Base-by-base conservation (phyloP, 2,113 vertebrate species). In the Collichthys lucidus region DNA sequence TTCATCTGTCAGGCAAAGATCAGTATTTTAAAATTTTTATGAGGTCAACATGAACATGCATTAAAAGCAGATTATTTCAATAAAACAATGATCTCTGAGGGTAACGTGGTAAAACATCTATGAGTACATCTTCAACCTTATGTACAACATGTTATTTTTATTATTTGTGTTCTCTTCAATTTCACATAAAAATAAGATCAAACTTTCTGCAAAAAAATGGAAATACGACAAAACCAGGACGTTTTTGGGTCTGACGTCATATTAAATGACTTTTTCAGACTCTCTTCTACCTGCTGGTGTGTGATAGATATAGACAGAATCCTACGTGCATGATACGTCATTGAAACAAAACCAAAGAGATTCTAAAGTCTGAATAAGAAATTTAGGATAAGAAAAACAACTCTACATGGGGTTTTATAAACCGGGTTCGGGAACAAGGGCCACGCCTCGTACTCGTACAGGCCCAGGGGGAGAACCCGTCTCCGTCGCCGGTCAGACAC, bases 251-350 rank as follows among this genome's bases (percentile, higher is more conserved):
- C 4, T 88, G 53, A 92, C 0, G 83, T 77, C 6, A 89, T 80
- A 10, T 42, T 42, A 19, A 94, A 94, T 16, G 82, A 79, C 12
- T 82, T 61, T 53, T 91, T 80, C 5, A 95, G 5, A 40, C 94
- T 92, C 5, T 65, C 10, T 55, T 90, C n/a, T 44, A 94, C 94
- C 31, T 93, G 49, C 2, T 68, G 0, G 1, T 16, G 3, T 40
- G 42, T 83, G 9, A 95, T 91, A 0, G 0, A 0, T 29, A 4
- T 29, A 29, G 29, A 29, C 4, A 29, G 29, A 31, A 31, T 31
- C 29, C 29, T 4, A 31, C 29, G 4, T 31, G 29, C 29, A 31
- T 31, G 29, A 31, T 31, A 5, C 29, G 4, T 31, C 29, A 31
- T 5, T 4, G 4, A 31, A 31, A 31, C 4, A 31, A 31, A 31